Evolutionary conservation across 2,797 vertebrate species (phyloP), one percentile per base, ranked within the genome.

Genomic region (Acanthis flammea): DNA sequence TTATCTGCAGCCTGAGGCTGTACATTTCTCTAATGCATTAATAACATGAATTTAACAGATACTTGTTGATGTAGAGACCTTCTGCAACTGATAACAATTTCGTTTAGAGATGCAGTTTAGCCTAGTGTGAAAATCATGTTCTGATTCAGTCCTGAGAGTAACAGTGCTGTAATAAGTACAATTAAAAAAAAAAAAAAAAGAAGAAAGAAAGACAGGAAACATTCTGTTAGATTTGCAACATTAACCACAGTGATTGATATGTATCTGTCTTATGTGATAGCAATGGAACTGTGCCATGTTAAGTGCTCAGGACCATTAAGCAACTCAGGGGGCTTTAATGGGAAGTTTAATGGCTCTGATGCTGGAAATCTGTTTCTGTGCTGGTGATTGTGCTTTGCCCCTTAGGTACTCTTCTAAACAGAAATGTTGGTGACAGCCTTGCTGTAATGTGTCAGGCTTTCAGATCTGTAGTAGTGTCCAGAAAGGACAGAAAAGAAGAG

Each of bases 151-250:
- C 55, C 48, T 82, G 84, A 93, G 65, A 91, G 50, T 50, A 94
- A 65, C 23, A 90, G 31, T 1, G 1, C 65, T 88, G 61, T 68
- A 88, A 74, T 75, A 90, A 94, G 66, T 68, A 68, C 54, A 92
- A 88, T 75, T 62, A 3, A 70, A 61, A 80, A 35, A 61, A 39
- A 37, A 37, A 57, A 58, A 19, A n/a, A 50, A 39, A 13, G 13
- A 39, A 39, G 37, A 39, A 50, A 45, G 5, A 47, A 75, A 42
- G 21, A 12, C 55, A 68, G 83, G 58, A 96, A 93, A 86, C 66
- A 68, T 47, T 85, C 63, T 89, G 65, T 88, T 86, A 80, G 75
- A 74, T 91, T 83, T 92, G 85, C 91, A 95, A 65, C 91, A 86
- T 94, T 96, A 95, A 71, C 57, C 63, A 15, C 53, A 82, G 65